Conservation (phyloP, 2,113 vertebrate species). For the Stictonetta naevosa region DNA sequence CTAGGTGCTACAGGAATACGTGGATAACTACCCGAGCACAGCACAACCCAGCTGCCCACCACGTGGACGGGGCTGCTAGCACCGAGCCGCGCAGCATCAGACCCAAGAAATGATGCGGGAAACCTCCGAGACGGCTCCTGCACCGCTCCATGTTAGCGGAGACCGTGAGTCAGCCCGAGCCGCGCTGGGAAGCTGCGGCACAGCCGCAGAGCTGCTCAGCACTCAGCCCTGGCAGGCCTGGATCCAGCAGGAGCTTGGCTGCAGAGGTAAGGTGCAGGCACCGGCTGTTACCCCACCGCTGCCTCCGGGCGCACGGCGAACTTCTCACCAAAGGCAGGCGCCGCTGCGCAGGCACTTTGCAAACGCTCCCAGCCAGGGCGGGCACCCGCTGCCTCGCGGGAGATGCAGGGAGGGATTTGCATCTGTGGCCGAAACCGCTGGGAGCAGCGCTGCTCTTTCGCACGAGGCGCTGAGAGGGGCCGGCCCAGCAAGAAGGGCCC, state of each 20-base stretch:
- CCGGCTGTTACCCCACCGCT: fast-evolving
- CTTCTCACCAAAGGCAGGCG: fast-evolving
- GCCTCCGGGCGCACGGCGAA: fast-evolving
- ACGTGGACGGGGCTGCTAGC: fast-evolving
- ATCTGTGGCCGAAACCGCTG: neutral
- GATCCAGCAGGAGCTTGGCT: fast-evolving
- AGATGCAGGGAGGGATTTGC: neutral
- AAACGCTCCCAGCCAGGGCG: neutral
- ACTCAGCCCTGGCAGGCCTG: fast-evolving
- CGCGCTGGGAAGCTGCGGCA: neutral
- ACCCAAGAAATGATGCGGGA: neutral
- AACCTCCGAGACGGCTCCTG: neutral
- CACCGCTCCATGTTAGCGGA: fast-evolving
- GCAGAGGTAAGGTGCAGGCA: neutral
- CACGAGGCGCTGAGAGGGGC: neutral
- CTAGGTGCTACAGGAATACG: fast-evolving
- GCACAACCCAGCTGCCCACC: neutral
- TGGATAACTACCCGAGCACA: fast-evolving
- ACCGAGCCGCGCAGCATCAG: fast-evolving
- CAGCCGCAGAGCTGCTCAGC: neutral
- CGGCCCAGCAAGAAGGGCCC: neutral
- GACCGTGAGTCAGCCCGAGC: neutral
- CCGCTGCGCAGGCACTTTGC: neutral
- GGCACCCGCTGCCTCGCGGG: neutral
- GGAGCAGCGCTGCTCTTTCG: neutral